These are phyloP conservation scores for Parazoanthus atlanticus DNA, from an alignment of 92 coral and sea anemone species.

Conservation along the genomic window DNA sequence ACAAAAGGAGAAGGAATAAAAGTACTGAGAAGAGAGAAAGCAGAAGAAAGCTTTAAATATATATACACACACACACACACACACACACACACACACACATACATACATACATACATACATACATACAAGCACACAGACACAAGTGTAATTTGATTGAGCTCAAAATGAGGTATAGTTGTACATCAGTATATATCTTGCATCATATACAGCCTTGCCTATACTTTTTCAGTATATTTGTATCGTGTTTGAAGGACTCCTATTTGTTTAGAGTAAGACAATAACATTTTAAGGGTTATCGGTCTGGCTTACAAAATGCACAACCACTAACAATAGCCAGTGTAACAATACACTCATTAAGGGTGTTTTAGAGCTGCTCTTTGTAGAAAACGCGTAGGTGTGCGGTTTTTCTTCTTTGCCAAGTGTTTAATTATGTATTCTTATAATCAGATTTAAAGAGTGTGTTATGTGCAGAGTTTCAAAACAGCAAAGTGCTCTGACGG, in stretches of 20 bases:
- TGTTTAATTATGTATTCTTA: not conserved
- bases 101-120: too few relatives aligned
- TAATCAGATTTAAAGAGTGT: not conserved
- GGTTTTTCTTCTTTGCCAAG: not conserved
- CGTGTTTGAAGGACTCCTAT: not conserved
- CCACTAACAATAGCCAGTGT: not conserved
- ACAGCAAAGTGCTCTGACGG: not conserved
- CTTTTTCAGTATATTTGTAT: not conserved
- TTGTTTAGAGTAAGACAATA: not conserved
- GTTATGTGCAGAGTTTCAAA: not conserved
- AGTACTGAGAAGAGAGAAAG: too few relatives aligned
- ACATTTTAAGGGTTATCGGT: not conserved
- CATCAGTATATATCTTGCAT: too few relatives aligned
- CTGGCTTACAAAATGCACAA: constrained; percentile 5
- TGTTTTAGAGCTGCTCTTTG: not conserved
- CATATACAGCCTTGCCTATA: too few relatives aligned
- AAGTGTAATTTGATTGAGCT: too few relatives aligned
- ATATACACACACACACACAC: too few relatives aligned
- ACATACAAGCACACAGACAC: too few relatives aligned
- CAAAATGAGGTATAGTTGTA: too few relatives aligned
- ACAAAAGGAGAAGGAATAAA: too few relatives aligned
- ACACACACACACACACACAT: too few relatives aligned
- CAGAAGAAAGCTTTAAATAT: too few relatives aligned
- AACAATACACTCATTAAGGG: constrained; percentile 1
- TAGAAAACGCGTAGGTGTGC: not conserved